These are phyloP conservation scores for Stratiolaelaps scimitus DNA, from an alignment of 1,140 invertebrate species.

Conservation along the genomic window DNA sequence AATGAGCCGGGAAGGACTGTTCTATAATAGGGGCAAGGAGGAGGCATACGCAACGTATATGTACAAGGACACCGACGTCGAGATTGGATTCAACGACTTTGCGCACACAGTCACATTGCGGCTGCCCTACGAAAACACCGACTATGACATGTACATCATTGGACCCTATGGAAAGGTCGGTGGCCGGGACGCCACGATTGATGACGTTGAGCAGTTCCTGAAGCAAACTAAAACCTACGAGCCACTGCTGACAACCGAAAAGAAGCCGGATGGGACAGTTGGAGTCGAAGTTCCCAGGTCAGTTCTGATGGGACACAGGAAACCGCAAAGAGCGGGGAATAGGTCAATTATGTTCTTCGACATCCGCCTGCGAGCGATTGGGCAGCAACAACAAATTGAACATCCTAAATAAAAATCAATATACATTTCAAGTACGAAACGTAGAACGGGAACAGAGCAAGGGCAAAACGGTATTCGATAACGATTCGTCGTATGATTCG, in stretches of 20 bases:
- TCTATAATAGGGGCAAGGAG: slow-evolving; percentile 5
- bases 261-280: background rate
- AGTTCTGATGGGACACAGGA: background rate
- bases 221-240: slow-evolving; percentile 17
- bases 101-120: slow-evolving; percentile 2
- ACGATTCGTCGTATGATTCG: too few relatives aligned
- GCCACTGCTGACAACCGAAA: background rate
- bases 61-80: slow-evolving; percentile 19
- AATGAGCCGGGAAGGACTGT: slow-evolving; percentile 20
- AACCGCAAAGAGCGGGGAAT: background rate
- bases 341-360: too few relatives aligned
- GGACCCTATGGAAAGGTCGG: background rate
- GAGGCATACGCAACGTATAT: slow-evolving; percentile 8
- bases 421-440: too few relatives aligned
- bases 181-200: background rate
- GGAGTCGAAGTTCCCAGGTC: slow-evolving; percentile 12
- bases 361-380: too few relatives aligned
- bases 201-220: slow-evolving; percentile 11
- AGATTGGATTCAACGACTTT: slow-evolving; percentile 11
- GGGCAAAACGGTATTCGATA: too few relatives aligned
- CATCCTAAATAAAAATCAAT: too few relatives aligned
- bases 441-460: too few relatives aligned
- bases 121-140: slow-evolving; percentile 25
- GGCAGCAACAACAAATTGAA: too few relatives aligned
- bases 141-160: slow-evolving; percentile 26